Conservation (phyloP, 2,888 invertebrate species). For the Argyresthia albistria region DNA sequence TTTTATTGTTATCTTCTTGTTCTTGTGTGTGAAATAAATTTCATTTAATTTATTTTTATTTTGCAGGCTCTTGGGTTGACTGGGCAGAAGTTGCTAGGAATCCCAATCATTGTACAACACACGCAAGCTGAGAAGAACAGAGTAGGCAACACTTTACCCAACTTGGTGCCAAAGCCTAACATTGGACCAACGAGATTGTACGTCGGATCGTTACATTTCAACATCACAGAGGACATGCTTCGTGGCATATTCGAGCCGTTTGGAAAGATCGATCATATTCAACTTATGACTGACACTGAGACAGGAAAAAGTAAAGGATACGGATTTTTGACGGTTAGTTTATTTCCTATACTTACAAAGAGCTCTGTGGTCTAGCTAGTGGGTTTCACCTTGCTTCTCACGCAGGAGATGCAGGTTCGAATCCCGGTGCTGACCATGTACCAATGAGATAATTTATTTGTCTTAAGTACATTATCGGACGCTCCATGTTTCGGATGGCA, state of each 20-base stretch:
- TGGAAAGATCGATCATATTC: conserved; percentile 96
- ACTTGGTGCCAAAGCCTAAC: conserved; percentile 88
- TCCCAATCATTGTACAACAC: conserved; percentile 98
- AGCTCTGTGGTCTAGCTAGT: too few species aligned
- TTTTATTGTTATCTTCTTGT: not conserved
- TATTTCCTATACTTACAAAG: too few species aligned
- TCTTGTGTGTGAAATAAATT: too few species aligned
- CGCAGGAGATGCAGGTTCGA: too few species aligned
- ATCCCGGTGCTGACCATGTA: too few species aligned
- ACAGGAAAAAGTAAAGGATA: conserved; percentile 96
- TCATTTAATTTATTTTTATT: conserved; percentile 9
- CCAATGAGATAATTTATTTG: too few species aligned
- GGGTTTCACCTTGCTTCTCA: too few species aligned
- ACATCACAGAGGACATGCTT: conserved; percentile 99
- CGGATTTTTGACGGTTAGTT: conserved; percentile 94
- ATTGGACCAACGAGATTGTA: conserved; percentile 97
- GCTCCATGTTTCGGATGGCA: too few species aligned
- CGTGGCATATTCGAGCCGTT: conserved; percentile 99
- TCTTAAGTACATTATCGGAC: too few species aligned
- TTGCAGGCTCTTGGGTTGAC: conserved; percentile 93
- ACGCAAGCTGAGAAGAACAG: conserved; percentile 97
- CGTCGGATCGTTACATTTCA: conserved; percentile 97
- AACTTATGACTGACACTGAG: conserved; percentile 96
- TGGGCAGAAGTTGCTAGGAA: conserved; percentile 94
- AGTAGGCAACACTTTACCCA: conserved; percentile 88